These are phyloP conservation scores for Ginglymostoma cirratum DNA, from an alignment of 2,113 vertebrate species.

Conservation along the genomic window DNA sequence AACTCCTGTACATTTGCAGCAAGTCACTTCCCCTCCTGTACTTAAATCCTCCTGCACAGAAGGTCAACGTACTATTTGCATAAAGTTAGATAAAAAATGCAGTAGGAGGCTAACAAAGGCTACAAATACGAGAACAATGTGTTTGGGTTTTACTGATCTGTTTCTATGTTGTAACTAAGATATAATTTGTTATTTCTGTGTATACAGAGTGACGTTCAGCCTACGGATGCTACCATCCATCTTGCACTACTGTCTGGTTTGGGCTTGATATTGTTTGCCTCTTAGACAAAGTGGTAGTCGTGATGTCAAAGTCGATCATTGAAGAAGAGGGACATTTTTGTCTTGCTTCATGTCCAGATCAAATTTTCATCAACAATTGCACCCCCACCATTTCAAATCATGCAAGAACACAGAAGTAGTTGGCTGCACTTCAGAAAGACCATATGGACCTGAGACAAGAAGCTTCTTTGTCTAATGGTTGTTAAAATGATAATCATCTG, in stretches of 20 bases:
- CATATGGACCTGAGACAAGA: background rate
- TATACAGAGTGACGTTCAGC: background rate
- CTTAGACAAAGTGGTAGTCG: background rate
- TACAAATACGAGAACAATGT: background rate
- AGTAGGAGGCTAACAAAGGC: background rate
- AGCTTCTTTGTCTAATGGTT: background rate
- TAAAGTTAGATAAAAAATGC: no score
- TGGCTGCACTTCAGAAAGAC: background rate
- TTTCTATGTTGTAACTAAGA: background rate
- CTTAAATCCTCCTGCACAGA: no score
- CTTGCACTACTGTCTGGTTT: background rate
- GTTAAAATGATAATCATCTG: constrained; percentile 24
- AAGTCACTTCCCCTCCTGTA: no score
- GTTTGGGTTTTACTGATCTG: background rate
- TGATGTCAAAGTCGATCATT: background rate
- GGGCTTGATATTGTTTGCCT: background rate
- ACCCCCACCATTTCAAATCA: background rate
- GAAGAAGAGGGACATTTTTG: background rate
- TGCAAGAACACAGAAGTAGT: background rate
- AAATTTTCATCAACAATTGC: background rate
- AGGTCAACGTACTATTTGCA: no score
- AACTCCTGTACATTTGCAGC: no score
- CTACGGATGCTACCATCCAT: background rate
- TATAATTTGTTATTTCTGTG: background rate
- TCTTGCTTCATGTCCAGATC: background rate